Base-by-base conservation (phyloP, 2,888 invertebrate genomes). In the Formica aserva region DNA sequence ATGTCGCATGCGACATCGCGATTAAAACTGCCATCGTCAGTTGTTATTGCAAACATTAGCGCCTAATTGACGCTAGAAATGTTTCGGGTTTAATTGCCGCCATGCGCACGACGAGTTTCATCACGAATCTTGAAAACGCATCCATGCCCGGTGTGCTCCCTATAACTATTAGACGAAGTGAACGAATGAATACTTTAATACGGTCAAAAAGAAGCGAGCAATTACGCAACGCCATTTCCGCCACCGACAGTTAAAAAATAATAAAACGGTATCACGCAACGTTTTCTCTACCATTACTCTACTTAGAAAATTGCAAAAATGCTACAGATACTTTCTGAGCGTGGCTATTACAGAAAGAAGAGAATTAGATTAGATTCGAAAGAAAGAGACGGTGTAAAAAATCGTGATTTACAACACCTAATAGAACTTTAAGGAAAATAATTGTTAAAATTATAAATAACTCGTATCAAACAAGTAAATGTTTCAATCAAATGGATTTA, bases 11-110 rank as follows among this genome's bases (percentile, higher is more conserved):
- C 69, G 63, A 15, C 69, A 65, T 67, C 29, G 81, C 83, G 84
- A 88, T 88, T 88, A 88, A 85, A 88, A 81, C 84, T 74, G 62
- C 84, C 77, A 62, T 85, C 81, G 80, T 82, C 85, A 85, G 86
- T 85, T 71, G 82, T 86, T 88, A 85, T 88, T 83, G 78, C 84
- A 69, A 66, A 71, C 85, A 88, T 88, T 88, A 85, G 69, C 83
- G 85, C 62, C 82, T 86, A 88, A 88, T 88, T 86, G 85, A 83
- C 65, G 86, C 38, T 76, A 74, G 75, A 74, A 63, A 77, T 86
- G 84, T 87, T 84, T 86, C 65, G 77, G 66, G 62, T 62, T 72
- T 88, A 88, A 86, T 88, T 81, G 84, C 86, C 77, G 55, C 38
- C 57, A 66, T 48, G 71, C 60, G 13, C 48, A 65, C 82, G 77